A percentile compares a stretch with the other conserved stretches of the same genome.
phyloP scores from a whole-genome alignment of 2,888 invertebrate genomes.

The Caradrina clavipalpis region DNA sequence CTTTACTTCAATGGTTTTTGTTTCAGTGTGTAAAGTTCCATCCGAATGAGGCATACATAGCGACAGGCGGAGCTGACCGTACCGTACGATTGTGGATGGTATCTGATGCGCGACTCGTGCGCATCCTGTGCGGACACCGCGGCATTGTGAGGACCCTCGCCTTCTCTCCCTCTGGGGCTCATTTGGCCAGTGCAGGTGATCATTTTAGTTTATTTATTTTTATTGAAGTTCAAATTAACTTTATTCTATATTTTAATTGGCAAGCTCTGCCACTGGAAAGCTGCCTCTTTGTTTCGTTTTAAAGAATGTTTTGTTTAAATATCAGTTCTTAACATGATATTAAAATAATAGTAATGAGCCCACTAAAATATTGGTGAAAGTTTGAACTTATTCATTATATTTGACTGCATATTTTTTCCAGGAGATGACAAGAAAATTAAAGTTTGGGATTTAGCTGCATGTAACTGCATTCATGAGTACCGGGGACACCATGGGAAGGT shows the following conservation, averaged over 20 bases:
- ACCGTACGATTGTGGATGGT: constrained; percentile 97
- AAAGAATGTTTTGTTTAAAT: no score
- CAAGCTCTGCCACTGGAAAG: no score
- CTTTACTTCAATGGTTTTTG: neutral
- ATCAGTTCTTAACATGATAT: no score
- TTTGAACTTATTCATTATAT: no score
- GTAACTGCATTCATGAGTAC: constrained; percentile 92
- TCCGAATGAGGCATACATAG: constrained; percentile 97
- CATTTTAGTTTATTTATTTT: neutral
- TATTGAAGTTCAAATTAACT: neutral
- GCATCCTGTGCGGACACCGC: constrained; percentile 95
- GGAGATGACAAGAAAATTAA: constrained; percentile 93
- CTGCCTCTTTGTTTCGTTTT: no score
- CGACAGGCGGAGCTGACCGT: constrained; percentile 97
- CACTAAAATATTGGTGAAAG: neutral
- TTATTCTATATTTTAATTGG: no score
- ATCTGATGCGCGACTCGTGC: constrained; percentile 95
- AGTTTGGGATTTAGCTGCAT: constrained; percentile 94
- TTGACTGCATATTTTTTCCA: constrained; percentile 62
- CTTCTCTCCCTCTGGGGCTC: constrained; percentile 96
- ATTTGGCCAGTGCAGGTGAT: constrained; percentile 95
- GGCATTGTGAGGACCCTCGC: constrained; percentile 94
- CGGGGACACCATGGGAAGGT: constrained; percentile 92
- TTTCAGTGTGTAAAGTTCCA: constrained; percentile 96
- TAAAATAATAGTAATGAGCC: neutral